phyloP scores from a whole-genome alignment of 2,797 vertebrate species.

The Thalassophryne amazonica region DNA sequence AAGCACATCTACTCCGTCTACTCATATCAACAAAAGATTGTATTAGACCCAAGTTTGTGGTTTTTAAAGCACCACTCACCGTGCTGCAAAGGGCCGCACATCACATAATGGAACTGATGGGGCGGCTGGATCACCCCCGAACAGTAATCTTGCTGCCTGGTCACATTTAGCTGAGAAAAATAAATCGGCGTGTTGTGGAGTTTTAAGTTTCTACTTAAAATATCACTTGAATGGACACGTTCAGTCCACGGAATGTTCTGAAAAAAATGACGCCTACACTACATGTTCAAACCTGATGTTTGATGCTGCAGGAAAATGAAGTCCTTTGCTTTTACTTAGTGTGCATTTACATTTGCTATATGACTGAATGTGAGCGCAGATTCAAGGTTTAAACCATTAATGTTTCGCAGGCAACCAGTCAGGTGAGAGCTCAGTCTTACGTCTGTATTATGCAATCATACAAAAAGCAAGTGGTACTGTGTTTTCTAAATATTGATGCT shows the following conservation, averaged over 20 bases:
- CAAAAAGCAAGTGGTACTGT: not conserved
- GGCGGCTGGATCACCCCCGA: slow-evolving; percentile 23
- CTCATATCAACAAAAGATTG: slow-evolving; percentile 60
- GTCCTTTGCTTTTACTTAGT: not conserved
- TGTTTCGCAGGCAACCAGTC: not conserved
- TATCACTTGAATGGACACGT: too few species aligned
- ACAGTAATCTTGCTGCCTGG: slow-evolving; percentile 27
- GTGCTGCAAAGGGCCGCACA: slow-evolving; percentile 25
- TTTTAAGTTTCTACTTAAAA: not conserved
- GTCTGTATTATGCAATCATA: too few species aligned
- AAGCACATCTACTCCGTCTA: slow-evolving; percentile 50
- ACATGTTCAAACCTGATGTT: not conserved
- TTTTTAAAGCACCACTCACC: slow-evolving; percentile 51
- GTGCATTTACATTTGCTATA: too few species aligned
- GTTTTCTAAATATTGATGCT: not conserved
- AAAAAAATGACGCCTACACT: slow-evolving; percentile 1
- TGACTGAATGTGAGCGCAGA: too few species aligned
- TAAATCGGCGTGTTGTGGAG: not conserved
- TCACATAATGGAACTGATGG: slow-evolving; percentile 49
- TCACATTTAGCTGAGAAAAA: slow-evolving; percentile 25
- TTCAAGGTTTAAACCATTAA: slow-evolving; percentile 11
- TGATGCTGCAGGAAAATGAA: not conserved
- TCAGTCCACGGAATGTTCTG: too few species aligned
- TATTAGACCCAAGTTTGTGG: slow-evolving; percentile 62
- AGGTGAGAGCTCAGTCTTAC: slow-evolving; percentile 1